Evolutionary conservation across 2,797 vertebrate species (phyloP), one percentile per base, ranked within the genome.

Genomic region (Acrocephalus scirpaceus): DNA sequence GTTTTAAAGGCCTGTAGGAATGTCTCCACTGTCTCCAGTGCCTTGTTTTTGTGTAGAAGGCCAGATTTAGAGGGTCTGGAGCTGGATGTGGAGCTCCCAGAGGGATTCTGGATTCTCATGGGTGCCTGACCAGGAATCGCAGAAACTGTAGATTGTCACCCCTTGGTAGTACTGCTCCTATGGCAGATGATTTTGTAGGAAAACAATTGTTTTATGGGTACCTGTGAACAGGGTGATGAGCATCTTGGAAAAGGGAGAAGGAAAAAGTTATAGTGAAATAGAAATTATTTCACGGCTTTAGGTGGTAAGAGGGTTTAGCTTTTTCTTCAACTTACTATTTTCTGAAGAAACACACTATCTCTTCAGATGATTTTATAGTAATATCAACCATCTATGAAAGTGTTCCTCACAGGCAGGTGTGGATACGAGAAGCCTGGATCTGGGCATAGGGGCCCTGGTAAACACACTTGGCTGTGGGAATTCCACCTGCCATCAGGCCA

Each of bases 391-490:
- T 54, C 73, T 70, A 20, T 51, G 44, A 11, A 79, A 70, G 30
- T 5, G 60, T 13, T 56, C 47, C 71, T 76, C 9, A 2, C 9
- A 16, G 80, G 15, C 22, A 10, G 2, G 27, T 0, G 0, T 7
- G 66, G 26, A 1, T 29, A 17, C 10, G 11, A 40, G 45, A 32
- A 77, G 56, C 51, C 77, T 34, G 26, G 40, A 27, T 62, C 25
- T 5, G 47, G 69, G n/a, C 65, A 29, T 1, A 0, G 64, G 23
- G 32, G 13, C n/a, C 27, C 30, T 61, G 67, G 10, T 29, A 15
- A 32, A 0, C 16, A 30, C 10, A 0, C 11, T 38, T 74, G 79
- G 38, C 10, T 17, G 1, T 7, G 38, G 36, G 32, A 38, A 90
- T 82, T 53, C 67, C 80, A 75, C 94, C 70, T 72, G 80, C 77